Base-by-base conservation (phyloP, 2,888 invertebrate species). In the Calliopum simillimum region DNA sequence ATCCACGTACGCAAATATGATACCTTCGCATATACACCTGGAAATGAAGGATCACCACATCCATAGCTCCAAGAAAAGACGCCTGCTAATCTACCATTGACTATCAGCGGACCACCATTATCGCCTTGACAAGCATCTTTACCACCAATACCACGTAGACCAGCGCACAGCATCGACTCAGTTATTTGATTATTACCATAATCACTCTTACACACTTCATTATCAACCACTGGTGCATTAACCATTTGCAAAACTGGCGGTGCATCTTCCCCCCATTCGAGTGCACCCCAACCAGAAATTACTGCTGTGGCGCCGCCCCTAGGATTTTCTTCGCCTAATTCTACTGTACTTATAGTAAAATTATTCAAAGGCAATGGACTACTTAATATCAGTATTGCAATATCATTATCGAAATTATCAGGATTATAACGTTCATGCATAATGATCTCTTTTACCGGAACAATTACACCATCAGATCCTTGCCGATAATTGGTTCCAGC, bases 401-500 rank as follows among this genome's bases (percentile, higher is more conserved):
- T 82, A 67, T 91, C 91, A 71, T 87, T 87, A 71, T 90, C 88
- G 83, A 86, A 88, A 3, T 11, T 62, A 0, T 6, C 4, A 14
- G 72, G 63, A 53, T 84, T 81, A 76, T 89, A 91, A 0, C 84
- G 76, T 43, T 88, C 87, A 75, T 91, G 89, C 74, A 83, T 83
- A 1, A 86, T 71, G 4, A 89, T 76, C 46, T 86, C 85, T 1
- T 85, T 84, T 0, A 90, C 88, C 44, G 85, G 83, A 3, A 88
- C 86, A 0, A 90, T 23, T 5, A 78, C 71, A 2, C 91, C 91
- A 68, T 82, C 80, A 0, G 86, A 88, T 0, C 76, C 69, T 1
- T 82, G 79, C 55, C 83, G 87, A 3, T 81, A 82, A 1, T 88
- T 87, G 0, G 90, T 88, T 0, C 90, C 91, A 2, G 87, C 90